Evolutionary conservation across 1,140 invertebrate genomes (phyloP).

Genomic region (Procambarus clarkii): DNA sequence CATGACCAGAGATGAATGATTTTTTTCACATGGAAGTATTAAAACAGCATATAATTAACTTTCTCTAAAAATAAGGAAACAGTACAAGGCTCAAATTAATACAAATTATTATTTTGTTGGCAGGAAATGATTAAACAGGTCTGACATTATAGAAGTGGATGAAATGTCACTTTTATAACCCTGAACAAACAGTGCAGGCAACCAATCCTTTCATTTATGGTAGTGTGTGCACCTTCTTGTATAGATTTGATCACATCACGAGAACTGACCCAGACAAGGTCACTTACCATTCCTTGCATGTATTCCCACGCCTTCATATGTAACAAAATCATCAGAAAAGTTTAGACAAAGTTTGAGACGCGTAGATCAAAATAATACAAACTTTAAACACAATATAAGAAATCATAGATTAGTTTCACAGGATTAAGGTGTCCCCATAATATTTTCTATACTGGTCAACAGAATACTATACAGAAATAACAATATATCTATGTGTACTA

Average conservation of each 20-base stretch:
- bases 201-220: no score
- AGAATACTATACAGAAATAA: constrained; percentile 1
- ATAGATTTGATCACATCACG: no score
- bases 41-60: constrained; percentile 19
- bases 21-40: background rate
- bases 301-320: background rate
- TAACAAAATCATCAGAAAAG: background rate
- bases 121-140: background rate
- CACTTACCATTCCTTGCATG: no score
- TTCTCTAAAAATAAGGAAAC: background rate
- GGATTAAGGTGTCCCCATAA: background rate
- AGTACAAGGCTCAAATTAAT: constrained; percentile 8
- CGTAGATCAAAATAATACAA: background rate
- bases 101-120: background rate
- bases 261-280: no score
- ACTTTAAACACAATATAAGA: background rate
- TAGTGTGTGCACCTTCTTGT: no score
- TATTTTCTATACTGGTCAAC: background rate
- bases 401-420: background rate
- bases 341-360: background rate
- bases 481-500: constrained; percentile 6
- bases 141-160: background rate
- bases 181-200: no score
- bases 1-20: constrained; percentile 12
- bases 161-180: background rate